phyloP scores from a whole-genome alignment of 1,140 invertebrate genomes.

The Pogonus chalceus region DNA sequence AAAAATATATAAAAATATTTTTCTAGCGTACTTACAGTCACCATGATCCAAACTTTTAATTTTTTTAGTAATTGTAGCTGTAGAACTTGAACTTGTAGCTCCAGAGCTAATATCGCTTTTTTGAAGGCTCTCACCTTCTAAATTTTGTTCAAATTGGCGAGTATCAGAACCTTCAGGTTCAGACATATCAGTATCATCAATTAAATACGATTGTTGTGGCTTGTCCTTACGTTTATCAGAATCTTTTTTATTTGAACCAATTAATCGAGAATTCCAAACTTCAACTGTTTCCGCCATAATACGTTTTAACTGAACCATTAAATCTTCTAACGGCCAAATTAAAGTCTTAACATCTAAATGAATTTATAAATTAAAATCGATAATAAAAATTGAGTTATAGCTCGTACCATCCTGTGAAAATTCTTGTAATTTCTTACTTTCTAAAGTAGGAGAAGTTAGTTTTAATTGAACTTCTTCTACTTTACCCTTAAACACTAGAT shows the following conservation, averaged over 20 bases:
- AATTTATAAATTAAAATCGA: conserved; percentile 14
- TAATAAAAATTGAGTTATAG: conserved; percentile 15
- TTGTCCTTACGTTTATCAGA: conserved; percentile 30
- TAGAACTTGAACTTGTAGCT: too few species aligned
- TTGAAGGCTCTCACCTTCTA: not conserved
- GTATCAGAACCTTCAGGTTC: conserved; percentile 1
- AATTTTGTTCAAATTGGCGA: not conserved
- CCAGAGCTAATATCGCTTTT: conserved; percentile 2
- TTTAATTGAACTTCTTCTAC: conserved; percentile 66
- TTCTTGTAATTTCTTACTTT: conserved; percentile 36
- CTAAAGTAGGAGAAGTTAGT: conserved; percentile 51
- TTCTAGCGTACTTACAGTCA: conserved; percentile 16
- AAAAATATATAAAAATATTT: not conserved
- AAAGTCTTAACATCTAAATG: conserved; percentile 20
- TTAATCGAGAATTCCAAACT: conserved; percentile 54
- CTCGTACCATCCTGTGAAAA: conserved; percentile 9
- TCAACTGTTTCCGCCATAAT: conserved; percentile 52
- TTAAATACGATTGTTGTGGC: conserved; percentile 15
- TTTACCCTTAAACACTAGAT: conserved; percentile 57
- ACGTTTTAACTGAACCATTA: conserved; percentile 51
- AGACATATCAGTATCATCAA: conserved; percentile 17
- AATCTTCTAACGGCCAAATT: conserved; percentile 41
- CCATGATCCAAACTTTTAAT: conserved; percentile 26
- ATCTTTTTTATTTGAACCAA: conserved; percentile 22
- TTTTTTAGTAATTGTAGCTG: conserved; percentile 20